These are phyloP conservation scores for Physeter macrocephalus DNA, from an alignment of 2,113 vertebrate genomes.

Conservation along the genomic window DNA sequence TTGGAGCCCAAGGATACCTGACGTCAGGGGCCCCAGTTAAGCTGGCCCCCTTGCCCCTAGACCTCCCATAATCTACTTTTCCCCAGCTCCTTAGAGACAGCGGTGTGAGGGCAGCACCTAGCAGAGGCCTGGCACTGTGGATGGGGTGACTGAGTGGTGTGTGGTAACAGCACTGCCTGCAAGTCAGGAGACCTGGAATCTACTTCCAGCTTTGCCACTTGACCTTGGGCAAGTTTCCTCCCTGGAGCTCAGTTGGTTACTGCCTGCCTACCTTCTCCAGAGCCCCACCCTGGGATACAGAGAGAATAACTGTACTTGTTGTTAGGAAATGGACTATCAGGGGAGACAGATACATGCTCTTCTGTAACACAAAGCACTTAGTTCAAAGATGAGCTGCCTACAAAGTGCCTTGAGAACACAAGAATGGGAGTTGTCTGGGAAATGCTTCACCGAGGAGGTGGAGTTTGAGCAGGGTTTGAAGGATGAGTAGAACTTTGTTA, in stretches of 20 bases:
- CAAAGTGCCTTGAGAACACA: not conserved
- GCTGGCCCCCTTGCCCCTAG: not conserved
- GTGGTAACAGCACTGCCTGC: not conserved
- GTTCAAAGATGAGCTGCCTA: not conserved
- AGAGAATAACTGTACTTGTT: not conserved
- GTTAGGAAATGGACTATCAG: not conserved
- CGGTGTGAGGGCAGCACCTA: not conserved
- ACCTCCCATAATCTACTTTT: not conserved
- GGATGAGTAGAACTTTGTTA: not conserved
- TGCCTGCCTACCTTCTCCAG: not conserved
- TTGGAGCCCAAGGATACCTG: not conserved
- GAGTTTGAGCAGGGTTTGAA: not conserved
- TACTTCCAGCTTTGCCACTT: not conserved
- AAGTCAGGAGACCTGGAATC: not conserved
- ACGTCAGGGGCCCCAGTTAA: not conserved
- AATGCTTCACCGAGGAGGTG: not conserved
- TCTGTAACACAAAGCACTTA: not conserved
- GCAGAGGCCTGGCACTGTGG: not conserved
- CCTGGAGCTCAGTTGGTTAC: not conserved
- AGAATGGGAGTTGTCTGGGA: not conserved
- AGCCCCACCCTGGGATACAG: not conserved
- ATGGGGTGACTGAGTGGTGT: not conserved
- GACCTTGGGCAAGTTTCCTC: slow-evolving; percentile 36
- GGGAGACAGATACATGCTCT: not conserved
- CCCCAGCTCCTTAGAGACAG: not conserved